Evolutionary conservation across 2,888 invertebrate genomes (phyloP).

Genomic region (Archips crataeganus): DNA sequence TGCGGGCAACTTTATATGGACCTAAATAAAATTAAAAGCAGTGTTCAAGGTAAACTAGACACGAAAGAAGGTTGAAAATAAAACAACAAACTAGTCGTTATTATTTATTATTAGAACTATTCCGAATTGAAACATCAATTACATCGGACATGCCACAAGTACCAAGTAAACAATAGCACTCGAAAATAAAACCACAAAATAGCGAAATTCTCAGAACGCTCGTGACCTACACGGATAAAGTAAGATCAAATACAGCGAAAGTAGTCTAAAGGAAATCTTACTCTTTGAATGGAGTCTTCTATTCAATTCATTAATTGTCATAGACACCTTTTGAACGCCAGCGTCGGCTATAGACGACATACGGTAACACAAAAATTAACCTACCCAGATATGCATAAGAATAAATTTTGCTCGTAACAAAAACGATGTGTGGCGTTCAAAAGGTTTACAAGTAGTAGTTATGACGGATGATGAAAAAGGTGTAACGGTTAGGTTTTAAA

Average conservation of each 20-base stretch:
- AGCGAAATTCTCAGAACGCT: neutral
- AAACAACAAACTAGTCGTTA: conserved; percentile 3
- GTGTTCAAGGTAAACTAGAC: too few relatives aligned
- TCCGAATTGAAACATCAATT: conserved; percentile 26
- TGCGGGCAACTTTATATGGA: too few relatives aligned
- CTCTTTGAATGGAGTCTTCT: neutral
- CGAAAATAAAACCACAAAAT: conserved; percentile 15
- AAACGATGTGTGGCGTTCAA: too few relatives aligned
- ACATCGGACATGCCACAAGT: conserved; percentile 26
- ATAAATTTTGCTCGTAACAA: too few relatives aligned
- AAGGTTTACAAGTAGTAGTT: neutral
- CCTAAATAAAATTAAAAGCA: too few relatives aligned
- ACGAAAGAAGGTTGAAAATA: neutral
- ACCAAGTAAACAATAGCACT: conserved; percentile 12
- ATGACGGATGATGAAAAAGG: neutral
- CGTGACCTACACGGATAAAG: neutral
- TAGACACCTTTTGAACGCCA: neutral
- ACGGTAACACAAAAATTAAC: too few relatives aligned
- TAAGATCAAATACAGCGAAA: neutral
- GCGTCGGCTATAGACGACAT: too few relatives aligned
- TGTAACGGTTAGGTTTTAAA: neutral
- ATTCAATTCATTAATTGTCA: neutral
- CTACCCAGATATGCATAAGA: too few relatives aligned
- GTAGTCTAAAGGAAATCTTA: neutral
- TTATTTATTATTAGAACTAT: conserved; percentile 31